Evolutionary conservation across 2,113 vertebrate genomes (phyloP).

Genomic region (Arizona elegans): DNA sequence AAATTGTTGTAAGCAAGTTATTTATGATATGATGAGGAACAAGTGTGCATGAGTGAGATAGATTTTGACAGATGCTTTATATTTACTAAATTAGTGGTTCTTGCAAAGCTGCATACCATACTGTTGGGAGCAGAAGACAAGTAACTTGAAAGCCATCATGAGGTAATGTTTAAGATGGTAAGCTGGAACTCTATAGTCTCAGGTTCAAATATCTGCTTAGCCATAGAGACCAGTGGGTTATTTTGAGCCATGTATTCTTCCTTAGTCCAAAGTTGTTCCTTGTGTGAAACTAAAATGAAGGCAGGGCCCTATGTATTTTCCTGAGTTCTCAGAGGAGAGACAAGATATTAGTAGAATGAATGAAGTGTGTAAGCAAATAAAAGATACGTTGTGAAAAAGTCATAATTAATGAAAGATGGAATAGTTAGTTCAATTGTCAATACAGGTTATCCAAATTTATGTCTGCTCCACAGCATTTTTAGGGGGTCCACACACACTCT

Average conservation of each 20-base stretch:
- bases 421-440: background rate
- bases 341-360: background rate
- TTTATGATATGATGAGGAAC: background rate
- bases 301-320: background rate
- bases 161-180: background rate
- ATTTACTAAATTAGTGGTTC: background rate
- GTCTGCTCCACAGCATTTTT: background rate
- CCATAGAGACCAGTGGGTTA: background rate
- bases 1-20: background rate
- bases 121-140: background rate
- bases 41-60: background rate
- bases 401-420: background rate
- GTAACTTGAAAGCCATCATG: background rate
- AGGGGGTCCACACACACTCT: background rate
- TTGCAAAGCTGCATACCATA: background rate
- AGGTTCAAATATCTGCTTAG: background rate
- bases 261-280: background rate
- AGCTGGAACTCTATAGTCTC: background rate
- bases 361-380: background rate
- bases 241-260: background rate
- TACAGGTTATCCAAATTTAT: background rate
- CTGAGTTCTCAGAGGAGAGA: background rate
- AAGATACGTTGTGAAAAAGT: background rate
- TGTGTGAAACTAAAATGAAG: background rate
- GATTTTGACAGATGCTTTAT: background rate